These are phyloP conservation scores for Pandemis heparana DNA, from an alignment of 2,888 invertebrate species.

Conservation along the genomic window DNA sequence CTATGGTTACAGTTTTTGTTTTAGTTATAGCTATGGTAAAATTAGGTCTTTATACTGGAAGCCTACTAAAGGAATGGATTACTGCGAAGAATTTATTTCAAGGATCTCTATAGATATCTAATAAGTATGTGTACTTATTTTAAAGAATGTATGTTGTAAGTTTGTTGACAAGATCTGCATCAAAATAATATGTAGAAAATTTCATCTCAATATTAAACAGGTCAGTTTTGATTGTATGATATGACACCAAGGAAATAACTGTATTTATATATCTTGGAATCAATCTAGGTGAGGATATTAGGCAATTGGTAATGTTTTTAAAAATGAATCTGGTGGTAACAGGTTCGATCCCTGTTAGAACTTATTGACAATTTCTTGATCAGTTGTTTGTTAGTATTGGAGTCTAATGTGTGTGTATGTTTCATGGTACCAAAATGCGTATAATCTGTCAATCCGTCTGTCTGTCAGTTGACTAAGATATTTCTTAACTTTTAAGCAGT, in stretches of 20 bases:
- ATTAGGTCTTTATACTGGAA: background rate
- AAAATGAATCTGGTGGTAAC: background rate
- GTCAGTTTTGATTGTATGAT: no score
- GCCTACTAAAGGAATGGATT: background rate
- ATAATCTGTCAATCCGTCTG: background rate
- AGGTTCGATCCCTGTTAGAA: background rate
- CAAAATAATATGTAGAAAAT: background rate
- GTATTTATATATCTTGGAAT: no score
- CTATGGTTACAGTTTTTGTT: background rate
- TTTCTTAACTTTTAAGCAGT: background rate
- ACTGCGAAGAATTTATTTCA: no score
- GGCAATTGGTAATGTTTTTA: no score
- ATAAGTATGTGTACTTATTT: constrained; percentile 13
- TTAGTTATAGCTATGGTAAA: background rate
- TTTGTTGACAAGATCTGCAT: background rate
- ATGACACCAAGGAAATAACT: no score
- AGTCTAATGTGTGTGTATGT: background rate
- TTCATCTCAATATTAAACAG: background rate
- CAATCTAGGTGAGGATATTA: no score
- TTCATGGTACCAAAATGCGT: background rate
- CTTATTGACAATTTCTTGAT: no score
- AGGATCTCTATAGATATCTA: background rate
- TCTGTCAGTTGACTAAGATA: background rate
- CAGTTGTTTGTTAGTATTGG: background rate
- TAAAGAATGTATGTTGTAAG: background rate